Conservation (phyloP, 2,113 vertebrate genomes). For the Cynoglossus semilaevis region DNA sequence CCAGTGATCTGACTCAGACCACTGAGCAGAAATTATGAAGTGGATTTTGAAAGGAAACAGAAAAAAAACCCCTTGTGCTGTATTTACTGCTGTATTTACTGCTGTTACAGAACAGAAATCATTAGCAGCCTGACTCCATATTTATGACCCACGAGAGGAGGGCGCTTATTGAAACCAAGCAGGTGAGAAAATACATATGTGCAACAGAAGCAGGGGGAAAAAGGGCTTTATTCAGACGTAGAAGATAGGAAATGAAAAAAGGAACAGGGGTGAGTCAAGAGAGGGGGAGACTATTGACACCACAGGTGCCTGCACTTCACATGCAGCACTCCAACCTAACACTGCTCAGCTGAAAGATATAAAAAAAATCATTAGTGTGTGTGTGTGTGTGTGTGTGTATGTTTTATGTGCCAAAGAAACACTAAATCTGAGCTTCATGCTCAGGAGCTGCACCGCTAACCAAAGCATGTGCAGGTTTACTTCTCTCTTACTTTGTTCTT, state of each 20-base stretch:
- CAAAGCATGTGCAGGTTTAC: constrained; percentile 29
- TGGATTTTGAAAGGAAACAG: not conserved
- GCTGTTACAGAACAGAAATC: not conserved
- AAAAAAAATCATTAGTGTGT: constrained; percentile 5
- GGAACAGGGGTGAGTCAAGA: constrained; percentile 2
- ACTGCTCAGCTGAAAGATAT: constrained; percentile 9
- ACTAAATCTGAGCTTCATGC: constrained; percentile 19
- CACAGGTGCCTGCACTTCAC: constrained; percentile 54
- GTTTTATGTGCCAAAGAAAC: constrained; percentile 19
- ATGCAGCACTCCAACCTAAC: constrained; percentile 7
- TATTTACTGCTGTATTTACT: not conserved
- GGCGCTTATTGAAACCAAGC: constrained; percentile 24
- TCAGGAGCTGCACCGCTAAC: constrained; percentile 2
- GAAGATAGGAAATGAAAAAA: not conserved
- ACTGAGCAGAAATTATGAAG: not conserved
- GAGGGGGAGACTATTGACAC: constrained; percentile 30
- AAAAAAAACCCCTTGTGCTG: not conserved
- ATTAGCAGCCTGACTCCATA: not conserved
- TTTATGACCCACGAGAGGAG: constrained; percentile 2
- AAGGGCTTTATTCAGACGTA: constrained; percentile 3
- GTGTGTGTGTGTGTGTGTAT: constrained; percentile 2
- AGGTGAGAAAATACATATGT: not conserved
- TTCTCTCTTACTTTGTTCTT: constrained; percentile 16
- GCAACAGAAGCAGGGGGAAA: not conserved
- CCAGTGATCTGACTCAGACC: too few relatives aligned